A percentile compares a stretch with the other conserved stretches of the same genome.
Conservation (phyloP, 2,113 vertebrate species). For the Piliocolobus tephrosceles region DNA sequence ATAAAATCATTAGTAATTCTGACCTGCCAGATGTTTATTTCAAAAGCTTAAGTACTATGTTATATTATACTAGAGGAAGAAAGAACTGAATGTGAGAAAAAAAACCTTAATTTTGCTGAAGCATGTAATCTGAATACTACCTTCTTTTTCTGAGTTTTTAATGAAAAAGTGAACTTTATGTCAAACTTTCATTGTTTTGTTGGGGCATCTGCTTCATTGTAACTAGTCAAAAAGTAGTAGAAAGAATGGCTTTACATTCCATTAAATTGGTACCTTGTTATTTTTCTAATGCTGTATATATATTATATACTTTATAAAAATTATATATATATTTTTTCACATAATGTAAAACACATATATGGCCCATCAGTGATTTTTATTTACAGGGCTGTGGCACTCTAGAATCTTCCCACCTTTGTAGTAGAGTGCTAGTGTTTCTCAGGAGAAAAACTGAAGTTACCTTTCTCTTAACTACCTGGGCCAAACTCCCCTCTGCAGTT, state of each 20-base stretch:
- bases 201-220: neutral
- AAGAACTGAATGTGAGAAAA: neutral
- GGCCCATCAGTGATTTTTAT: neutral
- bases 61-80: neutral
- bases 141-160: slow-evolving; percentile 28
- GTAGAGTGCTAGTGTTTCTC: neutral
- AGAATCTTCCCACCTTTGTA: neutral
- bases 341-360: neutral
- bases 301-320: neutral
- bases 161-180: slow-evolving; percentile 26
- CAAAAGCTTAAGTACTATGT: neutral
- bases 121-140: neutral
- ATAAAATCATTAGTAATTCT: slow-evolving; percentile 40
- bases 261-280: neutral
- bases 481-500: neutral
- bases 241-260: neutral
- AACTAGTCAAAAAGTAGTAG: neutral
- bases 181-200: neutral
- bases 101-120: slow-evolving; percentile 23
- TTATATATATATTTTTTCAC: neutral
- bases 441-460: neutral
- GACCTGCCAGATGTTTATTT: slow-evolving; percentile 20
- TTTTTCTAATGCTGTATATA: neutral
- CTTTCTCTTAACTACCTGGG: neutral
- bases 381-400: neutral